Conservation (phyloP, 1,140 invertebrate genomes). For the Drosophila pseudoananassae region DNA sequence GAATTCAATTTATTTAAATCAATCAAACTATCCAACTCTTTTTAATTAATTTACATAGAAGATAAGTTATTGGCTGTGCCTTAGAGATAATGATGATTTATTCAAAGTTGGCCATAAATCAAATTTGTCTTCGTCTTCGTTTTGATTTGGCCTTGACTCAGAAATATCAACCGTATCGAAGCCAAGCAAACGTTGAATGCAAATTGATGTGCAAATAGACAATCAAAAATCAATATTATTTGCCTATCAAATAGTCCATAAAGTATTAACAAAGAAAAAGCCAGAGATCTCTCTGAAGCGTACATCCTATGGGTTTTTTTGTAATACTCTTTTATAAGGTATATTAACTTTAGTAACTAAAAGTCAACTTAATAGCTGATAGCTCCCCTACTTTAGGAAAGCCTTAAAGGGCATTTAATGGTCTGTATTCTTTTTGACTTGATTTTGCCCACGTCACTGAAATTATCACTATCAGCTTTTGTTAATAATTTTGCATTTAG, state of each 20-base stretch:
- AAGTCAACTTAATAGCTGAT: not conserved
- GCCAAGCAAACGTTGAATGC: conserved; percentile 22
- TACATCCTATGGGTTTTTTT: not conserved
- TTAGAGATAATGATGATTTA: conserved; percentile 40
- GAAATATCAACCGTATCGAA: not conserved
- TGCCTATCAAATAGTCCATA: conserved; percentile 49
- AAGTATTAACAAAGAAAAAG: conserved; percentile 23
- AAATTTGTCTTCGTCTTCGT: conserved; percentile 4
- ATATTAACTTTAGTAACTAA: no score
- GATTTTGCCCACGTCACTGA: conserved; percentile 44
- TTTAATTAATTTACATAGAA: conserved; percentile 29
- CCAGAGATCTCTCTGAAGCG: not conserved
- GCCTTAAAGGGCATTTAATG: not conserved
- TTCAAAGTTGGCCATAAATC: conserved; percentile 16
- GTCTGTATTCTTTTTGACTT: not conserved
- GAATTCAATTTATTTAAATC: conserved; percentile 20
- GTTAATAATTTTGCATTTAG: conserved; percentile 69
- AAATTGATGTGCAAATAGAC: conserved; percentile 42
- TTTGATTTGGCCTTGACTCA: conserved; percentile 37
- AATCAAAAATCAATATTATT: conserved; percentile 54
- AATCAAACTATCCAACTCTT: conserved; percentile 26
- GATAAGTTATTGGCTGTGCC: conserved; percentile 25
- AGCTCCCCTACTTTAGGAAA: not conserved
- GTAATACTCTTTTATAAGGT: not conserved
- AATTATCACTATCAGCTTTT: conserved; percentile 57